Evolutionary conservation across 2,888 invertebrate genomes (phyloP), one percentile per base, ranked within the genome.

Genomic region (Meteorus cinctellus): DNA sequence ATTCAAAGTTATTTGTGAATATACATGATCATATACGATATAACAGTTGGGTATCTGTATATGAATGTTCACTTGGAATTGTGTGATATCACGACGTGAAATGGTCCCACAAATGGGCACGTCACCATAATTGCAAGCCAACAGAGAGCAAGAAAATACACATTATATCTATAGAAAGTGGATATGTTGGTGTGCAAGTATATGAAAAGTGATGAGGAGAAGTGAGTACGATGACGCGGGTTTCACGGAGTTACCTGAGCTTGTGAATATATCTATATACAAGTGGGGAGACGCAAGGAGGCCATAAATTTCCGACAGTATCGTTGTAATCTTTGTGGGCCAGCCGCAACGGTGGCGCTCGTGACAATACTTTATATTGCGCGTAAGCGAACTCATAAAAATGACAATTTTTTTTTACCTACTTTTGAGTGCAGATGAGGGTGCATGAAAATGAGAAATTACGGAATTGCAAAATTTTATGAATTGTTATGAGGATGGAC

Each of bases 291-390:
- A 67, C n/a, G 60, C 67, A 78, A 78, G 78, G 69, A 55, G 63
- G 77, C 55, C 63, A 79, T 79, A 80, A 80, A 80, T 80, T 75
- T 76, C 29, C 55, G 55, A 74, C 60, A 62, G 68, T 79, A 80
- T 80, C 80, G 72, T 55, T 75, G 79, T 80, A 80, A 79, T 80
- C 80, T 80, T 80, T 74, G 77, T 68, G 75, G 76, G 59, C 77
- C 78, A 79, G 80, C 77, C 62, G 12, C 41, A 76, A 45, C 77
- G 59, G 51, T 67, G 74, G 69, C 59, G 41, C 36, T n/a, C 63
- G 71, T 36, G 72, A 73, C 70, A 71, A 77, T 78, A 72, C 62
- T 77, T 79, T 79, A 79, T 78, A 71, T 71, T 55, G 19, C 36
- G 36, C 36, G 10, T 65, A 63, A 70, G 75, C 77, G 73, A 78